Evolutionary conservation across 2,113 vertebrate genomes (phyloP).

Genomic region (Amblyornis subalaris): DNA sequence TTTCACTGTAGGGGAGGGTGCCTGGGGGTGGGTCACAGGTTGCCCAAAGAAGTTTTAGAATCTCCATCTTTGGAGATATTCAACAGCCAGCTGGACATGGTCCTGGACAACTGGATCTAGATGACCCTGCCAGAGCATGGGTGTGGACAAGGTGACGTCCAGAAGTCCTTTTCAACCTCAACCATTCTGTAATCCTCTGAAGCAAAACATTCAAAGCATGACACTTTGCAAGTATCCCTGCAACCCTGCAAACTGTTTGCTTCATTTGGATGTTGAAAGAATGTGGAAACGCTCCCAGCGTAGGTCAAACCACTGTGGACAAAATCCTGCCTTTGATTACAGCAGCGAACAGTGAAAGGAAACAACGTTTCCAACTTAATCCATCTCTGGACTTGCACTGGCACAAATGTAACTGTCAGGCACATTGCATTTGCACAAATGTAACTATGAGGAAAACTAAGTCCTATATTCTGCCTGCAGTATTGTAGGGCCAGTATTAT

Average conservation of each 20-base stretch:
- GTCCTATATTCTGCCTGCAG: not conserved
- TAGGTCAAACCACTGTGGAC: not conserved
- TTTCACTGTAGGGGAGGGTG: not conserved
- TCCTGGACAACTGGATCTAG: not conserved
- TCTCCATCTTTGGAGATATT: not conserved
- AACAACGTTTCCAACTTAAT: not conserved
- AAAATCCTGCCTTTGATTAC: not conserved
- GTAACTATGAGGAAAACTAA: not conserved
- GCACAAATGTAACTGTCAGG: not conserved
- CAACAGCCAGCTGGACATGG: not conserved
- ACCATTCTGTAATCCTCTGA: conserved; percentile 54
- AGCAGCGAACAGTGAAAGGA: not conserved
- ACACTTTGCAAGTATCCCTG: not conserved
- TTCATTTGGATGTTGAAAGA: not conserved
- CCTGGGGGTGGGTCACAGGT: not conserved
- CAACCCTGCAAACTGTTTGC: not conserved
- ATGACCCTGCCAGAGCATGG: not conserved
- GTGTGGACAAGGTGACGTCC: not conserved
- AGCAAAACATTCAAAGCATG: not conserved
- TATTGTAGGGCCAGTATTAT: not conserved
- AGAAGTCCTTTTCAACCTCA: not conserved
- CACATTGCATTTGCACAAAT: not conserved
- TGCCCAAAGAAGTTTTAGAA: not conserved
- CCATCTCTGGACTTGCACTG: not conserved
- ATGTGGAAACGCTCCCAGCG: not conserved